A percentile compares a stretch with the other conserved stretches of the same genome.
phyloP scores from a whole-genome alignment of 2,113 vertebrate species.

The Gulo gulo region DNA sequence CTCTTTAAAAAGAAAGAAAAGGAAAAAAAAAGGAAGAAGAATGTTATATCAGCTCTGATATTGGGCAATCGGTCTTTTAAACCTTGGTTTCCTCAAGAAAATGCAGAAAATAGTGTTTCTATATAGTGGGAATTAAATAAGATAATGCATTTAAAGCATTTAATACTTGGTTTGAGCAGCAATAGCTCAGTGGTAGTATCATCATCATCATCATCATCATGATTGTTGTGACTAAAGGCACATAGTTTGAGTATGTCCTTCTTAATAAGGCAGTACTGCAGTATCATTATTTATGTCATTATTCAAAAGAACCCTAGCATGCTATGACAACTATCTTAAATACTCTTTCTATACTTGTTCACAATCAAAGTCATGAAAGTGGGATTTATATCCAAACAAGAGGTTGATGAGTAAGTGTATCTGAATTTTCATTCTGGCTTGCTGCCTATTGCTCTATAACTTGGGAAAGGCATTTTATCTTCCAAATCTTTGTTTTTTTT shows the following conservation, averaged over 20 bases:
- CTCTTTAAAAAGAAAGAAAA: neutral
- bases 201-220: neutral
- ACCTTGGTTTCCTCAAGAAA: neutral
- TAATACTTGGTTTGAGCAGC: neutral
- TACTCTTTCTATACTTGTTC: neutral
- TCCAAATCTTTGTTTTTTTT: neutral
- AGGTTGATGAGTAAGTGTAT: neutral
- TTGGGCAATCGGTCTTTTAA: neutral
- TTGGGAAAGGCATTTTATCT: neutral
- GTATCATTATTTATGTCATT: neutral
- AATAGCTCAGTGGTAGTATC: neutral
- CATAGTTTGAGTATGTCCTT: neutral
- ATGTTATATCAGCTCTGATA: neutral
- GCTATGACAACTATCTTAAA: neutral
- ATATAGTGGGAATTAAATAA: neutral
- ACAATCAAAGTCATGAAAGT: neutral
- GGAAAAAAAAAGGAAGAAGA: neutral
- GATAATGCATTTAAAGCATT: neutral
- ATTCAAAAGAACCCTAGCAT: neutral
- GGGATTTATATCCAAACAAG: neutral
- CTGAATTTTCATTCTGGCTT: neutral
- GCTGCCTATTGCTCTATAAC: neutral
- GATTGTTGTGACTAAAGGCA: neutral
- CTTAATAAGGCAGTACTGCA: neutral
- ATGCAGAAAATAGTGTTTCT: neutral